Conservation (phyloP, 2,797 vertebrate genomes). For the Allobates femoralis region DNA sequence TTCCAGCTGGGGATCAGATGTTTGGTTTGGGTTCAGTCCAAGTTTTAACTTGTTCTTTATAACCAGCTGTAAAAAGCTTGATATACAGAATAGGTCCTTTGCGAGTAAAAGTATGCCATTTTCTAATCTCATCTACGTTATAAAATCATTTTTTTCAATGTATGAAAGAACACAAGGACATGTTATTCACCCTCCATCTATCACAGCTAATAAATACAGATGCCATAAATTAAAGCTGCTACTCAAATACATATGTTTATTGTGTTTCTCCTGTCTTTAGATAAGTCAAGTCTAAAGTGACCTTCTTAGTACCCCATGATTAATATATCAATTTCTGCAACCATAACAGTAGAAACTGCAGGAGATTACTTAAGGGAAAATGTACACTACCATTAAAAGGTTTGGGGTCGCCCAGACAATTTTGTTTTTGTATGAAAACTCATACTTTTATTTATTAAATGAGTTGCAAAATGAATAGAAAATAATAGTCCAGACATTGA, state of each 20-base stretch:
- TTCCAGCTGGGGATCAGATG: constrained; percentile 55
- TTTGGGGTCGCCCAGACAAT: too few species aligned
- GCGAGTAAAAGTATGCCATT: constrained; percentile 48
- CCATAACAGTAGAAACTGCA: not conserved
- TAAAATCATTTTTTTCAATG: constrained; percentile 6
- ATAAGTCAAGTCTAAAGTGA: not conserved
- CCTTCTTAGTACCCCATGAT: not conserved
- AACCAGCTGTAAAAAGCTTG: constrained; percentile 54
- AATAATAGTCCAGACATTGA: too few species aligned
- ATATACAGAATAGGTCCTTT: constrained; percentile 54
- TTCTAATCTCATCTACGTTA: constrained; percentile 33
- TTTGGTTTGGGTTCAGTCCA: constrained; percentile 54
- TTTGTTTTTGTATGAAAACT: too few species aligned
- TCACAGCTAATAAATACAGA: constrained; percentile 44
- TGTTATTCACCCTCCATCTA: constrained; percentile 20
- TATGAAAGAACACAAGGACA: constrained; percentile 29
- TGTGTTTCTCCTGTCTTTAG: not conserved
- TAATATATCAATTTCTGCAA: not conserved
- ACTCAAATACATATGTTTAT: not conserved
- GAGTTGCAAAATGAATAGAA: too few species aligned
- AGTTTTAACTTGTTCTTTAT: constrained; percentile 57
- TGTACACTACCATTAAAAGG: too few species aligned
- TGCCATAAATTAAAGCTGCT: not conserved
- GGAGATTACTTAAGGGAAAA: not conserved
- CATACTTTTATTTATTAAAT: too few species aligned